Evolutionary conservation across 2,797 vertebrate species (phyloP), one percentile per base, ranked within the genome.

Genomic region (Syndactyla subalaris): DNA sequence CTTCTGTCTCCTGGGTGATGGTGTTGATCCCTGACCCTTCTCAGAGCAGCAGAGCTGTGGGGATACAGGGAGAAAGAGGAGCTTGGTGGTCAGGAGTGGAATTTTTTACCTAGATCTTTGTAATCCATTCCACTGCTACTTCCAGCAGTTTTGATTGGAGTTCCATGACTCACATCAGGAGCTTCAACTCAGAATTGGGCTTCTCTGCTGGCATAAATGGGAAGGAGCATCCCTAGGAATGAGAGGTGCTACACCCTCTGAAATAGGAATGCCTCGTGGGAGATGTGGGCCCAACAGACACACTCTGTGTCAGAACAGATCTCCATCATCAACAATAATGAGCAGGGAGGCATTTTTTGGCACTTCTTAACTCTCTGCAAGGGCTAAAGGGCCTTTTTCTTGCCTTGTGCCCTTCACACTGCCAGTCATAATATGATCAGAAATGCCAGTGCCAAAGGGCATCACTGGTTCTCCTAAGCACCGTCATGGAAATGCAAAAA

Each of bases 321-420:
- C 85, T 17, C 55, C 51, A 71, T 48, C 2, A 0, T 54, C 39
- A 27, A 48, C 55, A 61, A 3, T 14, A 74, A 61, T 10, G 29
- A 94, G 27, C 36, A 78, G 26, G 27, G n/a, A 88, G 63, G 67
- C 23, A 8, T 54, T 92, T 95, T 75, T 88, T 63, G 52, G 32
- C 77, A 91, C 74, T 79, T 80, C 26, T 26, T 27, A 71, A 43
- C 27, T 36, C 17, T 57, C 85, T 87, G 55, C 55, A 74, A 59
- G 88, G 41, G 14, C 38, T 79, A 41, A 88, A 71, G 74, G 43
- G 45, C 77, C 48, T 91, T 96, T 82, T 85, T 34, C 39, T 93
- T 95, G 23, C 85, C 80, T 89, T 63, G 59, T 67, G 71, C 36
- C 66, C 79, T 94, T 93, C 71, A 78, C 43, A n/a, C 59, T 70